Evolutionary conservation across 2,888 invertebrate genomes (phyloP).

Genomic region (Protodeltote pygarga): DNA sequence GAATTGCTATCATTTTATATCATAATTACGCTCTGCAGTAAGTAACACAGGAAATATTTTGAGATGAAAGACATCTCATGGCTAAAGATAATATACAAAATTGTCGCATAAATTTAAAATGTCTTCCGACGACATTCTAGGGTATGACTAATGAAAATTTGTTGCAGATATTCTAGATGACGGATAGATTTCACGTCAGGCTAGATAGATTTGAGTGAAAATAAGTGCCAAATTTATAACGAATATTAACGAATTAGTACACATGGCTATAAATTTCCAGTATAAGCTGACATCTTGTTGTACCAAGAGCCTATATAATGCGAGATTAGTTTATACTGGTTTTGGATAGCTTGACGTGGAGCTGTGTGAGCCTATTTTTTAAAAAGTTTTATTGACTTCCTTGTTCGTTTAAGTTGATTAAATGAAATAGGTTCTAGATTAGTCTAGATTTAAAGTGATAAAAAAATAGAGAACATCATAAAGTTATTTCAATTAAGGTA

Average conservation of each 20-base stretch:
- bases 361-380: too few relatives aligned
- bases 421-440: too few relatives aligned
- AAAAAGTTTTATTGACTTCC: too few relatives aligned
- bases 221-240: constrained; percentile 1
- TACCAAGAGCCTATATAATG: too few relatives aligned
- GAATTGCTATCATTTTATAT: constrained; percentile 7
- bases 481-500: too few relatives aligned
- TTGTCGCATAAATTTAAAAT: neutral
- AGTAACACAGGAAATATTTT: constrained; percentile 25
- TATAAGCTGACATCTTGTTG: too few relatives aligned
- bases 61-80: constrained; percentile 30
- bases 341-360: too few relatives aligned
- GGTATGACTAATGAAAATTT: constrained; percentile 12
- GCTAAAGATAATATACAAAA: constrained; percentile 16
- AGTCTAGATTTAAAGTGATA: too few relatives aligned
- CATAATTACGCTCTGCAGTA: constrained; percentile 31
- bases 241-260: neutral
- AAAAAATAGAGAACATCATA: too few relatives aligned
- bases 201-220: neutral
- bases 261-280: neutral
- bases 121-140: neutral
- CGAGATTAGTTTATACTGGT: too few relatives aligned
- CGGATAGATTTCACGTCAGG: constrained; percentile 16
- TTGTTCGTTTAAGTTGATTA: too few relatives aligned
- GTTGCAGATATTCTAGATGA: constrained; percentile 5